Conservation (phyloP, 1,140 invertebrate species). For the Limonius californicus region DNA sequence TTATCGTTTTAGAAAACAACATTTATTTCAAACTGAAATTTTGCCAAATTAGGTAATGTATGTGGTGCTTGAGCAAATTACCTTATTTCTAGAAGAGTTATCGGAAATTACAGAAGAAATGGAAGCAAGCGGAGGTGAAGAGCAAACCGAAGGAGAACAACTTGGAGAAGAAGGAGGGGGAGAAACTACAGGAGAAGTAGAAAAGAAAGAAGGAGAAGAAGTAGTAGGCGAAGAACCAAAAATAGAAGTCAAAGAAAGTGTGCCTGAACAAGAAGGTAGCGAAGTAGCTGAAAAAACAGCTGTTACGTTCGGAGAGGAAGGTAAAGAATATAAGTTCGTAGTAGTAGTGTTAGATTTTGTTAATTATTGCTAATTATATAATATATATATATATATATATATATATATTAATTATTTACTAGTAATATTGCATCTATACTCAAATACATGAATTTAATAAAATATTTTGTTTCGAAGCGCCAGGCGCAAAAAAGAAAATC, state of each 20-base stretch:
- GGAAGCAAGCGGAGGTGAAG: not conserved
- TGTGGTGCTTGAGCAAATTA: no score
- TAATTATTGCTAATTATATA: no score
- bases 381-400: no score
- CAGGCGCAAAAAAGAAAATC: not conserved
- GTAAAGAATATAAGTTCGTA: not conserved
- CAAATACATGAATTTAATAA: not conserved
- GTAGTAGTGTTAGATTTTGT: no score
- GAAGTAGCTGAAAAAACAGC: no score
- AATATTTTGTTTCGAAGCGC: not conserved
- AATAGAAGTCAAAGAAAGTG: slow-evolving; percentile 1
- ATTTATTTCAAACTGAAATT: no score
- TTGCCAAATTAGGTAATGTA: no score
- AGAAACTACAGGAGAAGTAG: not conserved
- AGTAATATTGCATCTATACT: no score
- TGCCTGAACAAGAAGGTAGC: not conserved
- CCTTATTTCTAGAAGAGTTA: no score
- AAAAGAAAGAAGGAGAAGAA: not conserved
- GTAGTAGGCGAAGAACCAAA: not conserved
- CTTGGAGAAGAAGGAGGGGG: not conserved
- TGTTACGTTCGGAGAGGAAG: not conserved
- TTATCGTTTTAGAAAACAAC: no score
- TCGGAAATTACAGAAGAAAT: no score
- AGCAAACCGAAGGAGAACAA: not conserved
- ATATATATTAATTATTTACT: no score